A percentile compares a stretch with the other conserved stretches of the same genome.
These are phyloP conservation scores for Selene dorsalis DNA, from an alignment of 2,797 vertebrate species.

Conservation along the genomic window DNA sequence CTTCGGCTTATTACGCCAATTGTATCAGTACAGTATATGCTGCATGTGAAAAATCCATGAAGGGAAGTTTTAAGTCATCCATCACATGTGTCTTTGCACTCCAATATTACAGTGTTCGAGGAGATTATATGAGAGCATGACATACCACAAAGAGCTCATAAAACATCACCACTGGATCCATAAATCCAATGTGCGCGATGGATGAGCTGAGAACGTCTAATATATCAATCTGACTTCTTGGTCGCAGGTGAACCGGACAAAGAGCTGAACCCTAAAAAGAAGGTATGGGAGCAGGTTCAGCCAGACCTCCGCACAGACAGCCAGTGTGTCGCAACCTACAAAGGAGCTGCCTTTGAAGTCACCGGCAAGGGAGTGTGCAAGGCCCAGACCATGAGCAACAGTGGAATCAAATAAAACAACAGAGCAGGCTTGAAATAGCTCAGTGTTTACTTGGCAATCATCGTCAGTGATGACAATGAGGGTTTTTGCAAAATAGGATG, in stretches of 20 bases:
- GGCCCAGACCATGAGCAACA: conserved; percentile 94
- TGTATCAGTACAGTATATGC: conserved; percentile 1
- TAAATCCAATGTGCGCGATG: conserved; percentile 14
- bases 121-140: conserved; percentile 18
- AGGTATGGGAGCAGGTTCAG: conserved; percentile 99
- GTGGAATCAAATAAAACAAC: conserved; percentile 90
- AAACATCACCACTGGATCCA: not conserved
- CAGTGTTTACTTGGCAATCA: conserved; percentile 50
- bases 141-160: conserved; percentile 4
- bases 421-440: conserved; percentile 52
- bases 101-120: not conserved
- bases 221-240: conserved; percentile 9
- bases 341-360: conserved; percentile 93
- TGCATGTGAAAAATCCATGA: conserved; percentile 14
- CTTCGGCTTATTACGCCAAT: conserved; percentile 10
- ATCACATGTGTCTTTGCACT: conserved; percentile 16
- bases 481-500: conserved; percentile 45
- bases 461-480: conserved; percentile 33
- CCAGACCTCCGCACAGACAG: conserved; percentile 91
- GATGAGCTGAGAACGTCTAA: conserved; percentile 21
- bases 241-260: conserved; percentile 94
- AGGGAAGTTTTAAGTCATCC: conserved; percentile 24
- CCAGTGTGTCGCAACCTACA: conserved; percentile 93
- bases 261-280: conserved; percentile 99
- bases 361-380: conserved; percentile 93